Percentiles rank a stretch among this genome's conserved stretches.
Evolutionary conservation across 2,113 vertebrate species (phyloP).

Genomic region (mouse (Mus musculus)): GRCm39 chr3:125961501-125962000

Average conservation of each 20-base stretch:
- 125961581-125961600: not conserved
- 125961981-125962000: not conserved
- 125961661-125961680: not conserved
- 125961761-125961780: not conserved
- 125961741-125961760: not conserved
- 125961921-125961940: not conserved
- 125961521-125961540: too few species aligned
- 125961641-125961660: not conserved
- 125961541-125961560: not conserved
- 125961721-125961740: not conserved
- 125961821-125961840: not conserved
- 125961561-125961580: not conserved
- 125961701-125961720: not conserved
- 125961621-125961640: slow-evolving; percentile 13
- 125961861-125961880: not conserved
- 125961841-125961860: not conserved
- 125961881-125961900: not conserved
- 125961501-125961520: too few species aligned
- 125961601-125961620: not conserved
- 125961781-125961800: not conserved
- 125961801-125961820: not conserved
- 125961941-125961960: not conserved
- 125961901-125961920: not conserved
- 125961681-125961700: not conserved
- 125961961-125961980: not conserved